Conservation (phyloP, 2,113 vertebrate species). For the Phainopepla nitens region DNA sequence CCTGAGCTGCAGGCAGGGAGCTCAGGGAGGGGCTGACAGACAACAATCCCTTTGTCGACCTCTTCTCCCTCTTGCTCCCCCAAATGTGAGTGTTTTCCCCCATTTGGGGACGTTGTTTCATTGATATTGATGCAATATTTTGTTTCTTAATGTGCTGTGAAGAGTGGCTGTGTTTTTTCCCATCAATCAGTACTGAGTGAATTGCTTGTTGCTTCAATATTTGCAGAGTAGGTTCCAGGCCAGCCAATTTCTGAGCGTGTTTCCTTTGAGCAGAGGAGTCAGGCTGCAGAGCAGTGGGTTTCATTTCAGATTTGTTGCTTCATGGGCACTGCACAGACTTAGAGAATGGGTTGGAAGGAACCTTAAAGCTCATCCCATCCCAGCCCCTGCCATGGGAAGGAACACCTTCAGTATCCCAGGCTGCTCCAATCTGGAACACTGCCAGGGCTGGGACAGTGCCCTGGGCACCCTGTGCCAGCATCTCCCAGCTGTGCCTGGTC, state of each 20-base stretch:
- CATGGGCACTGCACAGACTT: neutral
- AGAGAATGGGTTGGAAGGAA: neutral
- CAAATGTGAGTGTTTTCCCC: accelerated
- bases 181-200: neutral
- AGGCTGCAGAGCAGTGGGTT: neutral
- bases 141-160: neutral
- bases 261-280: neutral
- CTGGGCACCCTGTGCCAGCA: neutral
- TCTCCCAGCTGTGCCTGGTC: neutral
- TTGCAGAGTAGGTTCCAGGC: neutral
- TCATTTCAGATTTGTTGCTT: neutral
- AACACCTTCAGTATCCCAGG: neutral
- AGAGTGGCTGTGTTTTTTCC: neutral
- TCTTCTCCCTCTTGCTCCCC: neutral
- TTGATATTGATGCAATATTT: neutral
- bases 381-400: neutral
- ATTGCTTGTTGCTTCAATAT: neutral
- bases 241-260: neutral
- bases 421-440: neutral
- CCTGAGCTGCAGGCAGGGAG: neutral
- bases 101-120: neutral
- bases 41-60: accelerated
- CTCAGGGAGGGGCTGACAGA: neutral
- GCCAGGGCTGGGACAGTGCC: neutral
- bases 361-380: neutral